Conservation (phyloP, 2,797 vertebrate species). For the Monodelphis domestica region DNA sequence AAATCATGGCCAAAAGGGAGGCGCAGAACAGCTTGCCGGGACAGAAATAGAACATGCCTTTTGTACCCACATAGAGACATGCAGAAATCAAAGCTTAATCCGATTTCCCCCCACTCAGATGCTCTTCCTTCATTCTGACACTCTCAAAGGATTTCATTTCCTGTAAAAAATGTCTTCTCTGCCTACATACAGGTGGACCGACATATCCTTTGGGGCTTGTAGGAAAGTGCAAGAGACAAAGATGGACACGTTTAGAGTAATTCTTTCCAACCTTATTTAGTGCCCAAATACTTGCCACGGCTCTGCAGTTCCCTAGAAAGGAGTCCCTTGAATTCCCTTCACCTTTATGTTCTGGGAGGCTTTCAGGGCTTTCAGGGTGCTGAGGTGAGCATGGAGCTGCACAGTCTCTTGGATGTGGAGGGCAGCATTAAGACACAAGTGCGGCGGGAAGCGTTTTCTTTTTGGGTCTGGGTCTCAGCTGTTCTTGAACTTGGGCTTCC, state of each 20-base stretch:
- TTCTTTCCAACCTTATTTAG: neutral
- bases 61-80: neutral
- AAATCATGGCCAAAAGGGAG: neutral
- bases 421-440: neutral
- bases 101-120: neutral
- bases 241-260: neutral
- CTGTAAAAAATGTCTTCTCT: neutral
- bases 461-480: no score
- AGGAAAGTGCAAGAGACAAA: neutral
- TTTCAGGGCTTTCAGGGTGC: neutral
- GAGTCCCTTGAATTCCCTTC: neutral
- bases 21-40: neutral
- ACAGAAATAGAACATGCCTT: neutral
- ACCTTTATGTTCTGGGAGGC: neutral
- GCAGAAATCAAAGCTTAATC: neutral
- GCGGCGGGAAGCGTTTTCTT: no score
- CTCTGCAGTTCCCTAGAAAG: neutral
- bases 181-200: neutral
- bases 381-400: neutral
- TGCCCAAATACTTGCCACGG: neutral
- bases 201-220: neutral
- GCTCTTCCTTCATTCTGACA: neutral
- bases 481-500: neutral
- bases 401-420: neutral
- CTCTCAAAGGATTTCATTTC: neutral